These are phyloP conservation scores for Lasioglossum leucozonium DNA, from an alignment of 2,888 invertebrate species.

Conservation along the genomic window DNA sequence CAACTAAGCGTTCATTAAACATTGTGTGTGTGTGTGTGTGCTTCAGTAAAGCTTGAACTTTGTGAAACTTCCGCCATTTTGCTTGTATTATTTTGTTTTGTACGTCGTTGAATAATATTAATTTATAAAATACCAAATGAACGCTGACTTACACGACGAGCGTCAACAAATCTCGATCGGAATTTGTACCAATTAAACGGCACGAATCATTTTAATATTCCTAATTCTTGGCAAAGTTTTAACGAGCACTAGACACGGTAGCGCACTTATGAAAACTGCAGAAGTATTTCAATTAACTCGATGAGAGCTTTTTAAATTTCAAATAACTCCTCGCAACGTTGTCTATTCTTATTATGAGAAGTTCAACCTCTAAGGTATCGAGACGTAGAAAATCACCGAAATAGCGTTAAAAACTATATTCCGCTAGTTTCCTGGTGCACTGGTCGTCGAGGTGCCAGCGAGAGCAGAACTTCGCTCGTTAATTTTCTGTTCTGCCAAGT, in stretches of 20 bases:
- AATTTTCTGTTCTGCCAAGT: background rate
- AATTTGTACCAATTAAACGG: background rate
- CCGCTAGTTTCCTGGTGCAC: background rate
- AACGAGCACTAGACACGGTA: background rate
- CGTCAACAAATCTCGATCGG: background rate
- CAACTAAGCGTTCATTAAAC: background rate
- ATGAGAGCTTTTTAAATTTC: background rate
- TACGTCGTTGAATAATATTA: background rate
- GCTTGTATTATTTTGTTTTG: background rate
- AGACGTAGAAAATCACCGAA: background rate
- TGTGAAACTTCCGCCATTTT: background rate
- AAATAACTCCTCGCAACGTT: background rate
- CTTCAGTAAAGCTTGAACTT: background rate
- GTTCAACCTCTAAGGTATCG: background rate
- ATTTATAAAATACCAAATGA: background rate
- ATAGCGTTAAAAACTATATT: background rate
- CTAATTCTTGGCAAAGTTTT: background rate
- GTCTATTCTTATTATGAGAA: background rate
- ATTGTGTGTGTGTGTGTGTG: background rate
- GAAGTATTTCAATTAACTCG: background rate
- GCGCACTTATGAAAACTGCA: background rate
- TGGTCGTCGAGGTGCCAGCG: background rate
- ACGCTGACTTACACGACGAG: background rate
- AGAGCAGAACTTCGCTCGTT: background rate
- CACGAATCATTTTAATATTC: background rate